Percentiles rank a stretch among this genome's conserved stretches.
These are phyloP conservation scores for Dryadula phaetusa DNA, from an alignment of 2,888 invertebrate genomes.

Conservation along the genomic window DNA sequence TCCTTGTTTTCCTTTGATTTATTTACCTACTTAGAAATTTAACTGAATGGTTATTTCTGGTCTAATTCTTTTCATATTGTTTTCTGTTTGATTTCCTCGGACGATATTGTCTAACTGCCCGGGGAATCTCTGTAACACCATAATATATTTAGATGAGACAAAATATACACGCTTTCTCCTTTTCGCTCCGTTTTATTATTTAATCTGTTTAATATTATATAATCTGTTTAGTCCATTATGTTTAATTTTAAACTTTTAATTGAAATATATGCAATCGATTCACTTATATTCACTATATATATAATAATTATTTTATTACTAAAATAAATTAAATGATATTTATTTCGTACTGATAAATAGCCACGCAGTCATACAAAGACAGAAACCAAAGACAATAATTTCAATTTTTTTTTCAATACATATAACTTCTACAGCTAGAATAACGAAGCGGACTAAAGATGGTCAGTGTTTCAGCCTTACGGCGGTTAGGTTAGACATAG, in stretches of 20 bases:
- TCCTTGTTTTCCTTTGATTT: too few species aligned
- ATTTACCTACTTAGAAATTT: too few species aligned
- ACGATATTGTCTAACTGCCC: too few species aligned
- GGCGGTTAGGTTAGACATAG: slow-evolving; percentile 46
- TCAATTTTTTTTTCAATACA: slow-evolving; percentile 36
- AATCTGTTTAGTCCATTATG: neutral
- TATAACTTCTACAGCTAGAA: slow-evolving; percentile 42
- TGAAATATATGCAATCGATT: neutral
- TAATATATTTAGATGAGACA: too few species aligned
- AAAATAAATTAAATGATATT: neutral
- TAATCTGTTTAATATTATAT: too few species aligned
- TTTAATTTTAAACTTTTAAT: neutral
- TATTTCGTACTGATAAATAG: slow-evolving; percentile 5
- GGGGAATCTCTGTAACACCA: too few species aligned
- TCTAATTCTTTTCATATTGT: too few species aligned
- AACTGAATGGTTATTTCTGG: too few species aligned
- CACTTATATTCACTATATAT: neutral
- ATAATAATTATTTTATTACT: neutral
- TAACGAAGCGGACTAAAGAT: slow-evolving; percentile 41
- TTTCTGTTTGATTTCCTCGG: too few species aligned
- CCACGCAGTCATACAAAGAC: neutral
- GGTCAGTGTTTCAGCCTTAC: slow-evolving; percentile 43
- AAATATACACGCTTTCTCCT: too few species aligned
- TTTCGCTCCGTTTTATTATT: too few species aligned
- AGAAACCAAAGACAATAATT: slow-evolving; percentile 39